These are phyloP conservation scores for Synanceia verrucosa DNA, from an alignment of 2,797 vertebrate genomes.

Conservation along the genomic window DNA sequence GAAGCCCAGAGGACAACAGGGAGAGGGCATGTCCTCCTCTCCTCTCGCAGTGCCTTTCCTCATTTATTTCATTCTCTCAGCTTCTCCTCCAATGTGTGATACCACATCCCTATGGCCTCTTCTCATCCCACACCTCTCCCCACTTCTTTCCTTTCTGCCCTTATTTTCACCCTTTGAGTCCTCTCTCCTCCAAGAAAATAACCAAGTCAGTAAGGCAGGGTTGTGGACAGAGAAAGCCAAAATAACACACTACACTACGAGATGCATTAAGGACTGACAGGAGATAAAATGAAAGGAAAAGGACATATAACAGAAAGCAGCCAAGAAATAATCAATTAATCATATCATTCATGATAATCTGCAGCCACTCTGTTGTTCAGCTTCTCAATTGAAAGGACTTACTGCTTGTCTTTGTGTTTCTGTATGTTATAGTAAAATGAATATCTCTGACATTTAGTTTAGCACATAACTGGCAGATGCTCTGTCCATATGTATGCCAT, in stretches of 20 bases:
- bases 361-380: neutral
- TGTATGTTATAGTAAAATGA: neutral
- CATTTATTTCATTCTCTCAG: slow-evolving; percentile 50
- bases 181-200: slow-evolving; percentile 19
- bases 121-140: slow-evolving; percentile 24
- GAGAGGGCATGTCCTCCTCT: slow-evolving; percentile 34
- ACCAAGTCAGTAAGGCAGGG: slow-evolving; percentile 18
- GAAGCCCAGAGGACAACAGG: slow-evolving; percentile 50
- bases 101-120: slow-evolving; percentile 28
- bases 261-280: neutral
- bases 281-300: neutral
- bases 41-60: slow-evolving; percentile 47
- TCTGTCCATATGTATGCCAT: no score
- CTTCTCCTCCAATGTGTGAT: slow-evolving; percentile 45
- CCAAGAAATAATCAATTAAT: neutral
- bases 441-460: neutral
- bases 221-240: slow-evolving; percentile 18
- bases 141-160: slow-evolving; percentile 18
- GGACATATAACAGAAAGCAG: neutral
- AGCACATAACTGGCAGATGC: no score
- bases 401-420: neutral
- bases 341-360: neutral
- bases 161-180: slow-evolving; percentile 31
- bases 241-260: neutral
- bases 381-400: neutral